Evolutionary conservation across 2,888 invertebrate genomes (phyloP), one percentile per base, ranked within the genome.

Genomic region (Theristus sp.): DNA sequence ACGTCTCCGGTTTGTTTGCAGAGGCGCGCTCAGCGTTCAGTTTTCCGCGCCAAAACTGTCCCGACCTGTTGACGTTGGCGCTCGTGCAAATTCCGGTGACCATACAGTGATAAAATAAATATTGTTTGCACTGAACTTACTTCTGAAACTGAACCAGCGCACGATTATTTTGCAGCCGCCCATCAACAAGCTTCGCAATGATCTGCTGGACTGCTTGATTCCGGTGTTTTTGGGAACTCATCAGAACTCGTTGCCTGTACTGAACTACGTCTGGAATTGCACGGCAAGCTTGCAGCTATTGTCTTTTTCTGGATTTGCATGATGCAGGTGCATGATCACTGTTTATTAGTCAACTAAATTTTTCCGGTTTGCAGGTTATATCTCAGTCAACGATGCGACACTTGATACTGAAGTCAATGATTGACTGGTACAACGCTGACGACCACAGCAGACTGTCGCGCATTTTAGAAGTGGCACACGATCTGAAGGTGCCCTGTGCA

Each of bases 391-490:
- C 24, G 29, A 56, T 63, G 63, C 67, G 73, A 10, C 70, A 71
- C 3, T 66, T 73, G 62, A 70, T 96, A 63, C 90, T 93, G 86
- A 88, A 89, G 70, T 84, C 90, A 1, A 94, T 96, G 93, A 89
- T 89, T 0, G 91, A 94, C 66, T 94, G 93, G 90, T 96, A 94
- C 76, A 81, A 86, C 66, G 73, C 57, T 30, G 91, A 94, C 1
- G 96, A 98, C 75, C 94, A 93, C 75, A 85, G 86, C 1, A 83
- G 90, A 71, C 77, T 98, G 46, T 89, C 94, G 0, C 81, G 96
- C 60, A 94, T 98, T 68, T 79, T 98, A 63, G 98, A 98, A 72
- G 87, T 96, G 1, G 93, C 94, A 0, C 94, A 96, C 75, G 94
- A 96, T 76, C 72, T 82, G 22, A 82, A 82, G 73, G 77, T 76